Percentiles rank a stretch among this genome's conserved stretches.
phyloP scores from a whole-genome alignment of 2,113 vertebrate genomes.

The Corythaeola cristata region DNA sequence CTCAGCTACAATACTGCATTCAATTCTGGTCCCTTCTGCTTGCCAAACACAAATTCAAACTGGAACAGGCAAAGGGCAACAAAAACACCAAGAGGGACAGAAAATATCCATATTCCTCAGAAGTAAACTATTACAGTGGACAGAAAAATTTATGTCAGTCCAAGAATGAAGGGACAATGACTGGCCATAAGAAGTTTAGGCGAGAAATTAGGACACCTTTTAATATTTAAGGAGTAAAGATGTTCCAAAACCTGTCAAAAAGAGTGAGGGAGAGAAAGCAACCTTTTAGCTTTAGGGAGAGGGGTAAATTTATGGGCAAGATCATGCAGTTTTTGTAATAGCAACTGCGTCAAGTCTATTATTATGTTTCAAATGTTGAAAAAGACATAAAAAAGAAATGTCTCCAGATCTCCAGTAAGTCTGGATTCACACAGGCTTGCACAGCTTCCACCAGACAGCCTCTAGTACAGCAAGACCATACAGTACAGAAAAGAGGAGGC shows the following conservation, averaged over 20 bases:
- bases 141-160: not conserved
- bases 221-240: not conserved
- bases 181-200: not conserved
- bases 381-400: not conserved
- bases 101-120: not conserved
- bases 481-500: not conserved
- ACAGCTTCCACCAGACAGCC: not conserved
- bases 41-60: not conserved
- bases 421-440: not conserved
- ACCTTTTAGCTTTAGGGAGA: not conserved
- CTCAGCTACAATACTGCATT: not conserved
- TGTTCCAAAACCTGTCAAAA: not conserved
- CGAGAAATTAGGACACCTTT: not conserved
- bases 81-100: not conserved
- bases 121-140: not conserved
- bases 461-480: not conserved
- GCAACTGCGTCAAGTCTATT: not conserved
- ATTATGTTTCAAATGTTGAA: not conserved
- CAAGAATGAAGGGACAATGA: not conserved
- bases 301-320: not conserved
- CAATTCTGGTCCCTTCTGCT: not conserved
- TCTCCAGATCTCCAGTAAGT: not conserved
- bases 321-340: not conserved
- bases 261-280: not conserved
- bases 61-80: not conserved